These are phyloP conservation scores for Riptortus pedestris DNA, from an alignment of 1,140 invertebrate species.

Conservation along the genomic window DNA sequence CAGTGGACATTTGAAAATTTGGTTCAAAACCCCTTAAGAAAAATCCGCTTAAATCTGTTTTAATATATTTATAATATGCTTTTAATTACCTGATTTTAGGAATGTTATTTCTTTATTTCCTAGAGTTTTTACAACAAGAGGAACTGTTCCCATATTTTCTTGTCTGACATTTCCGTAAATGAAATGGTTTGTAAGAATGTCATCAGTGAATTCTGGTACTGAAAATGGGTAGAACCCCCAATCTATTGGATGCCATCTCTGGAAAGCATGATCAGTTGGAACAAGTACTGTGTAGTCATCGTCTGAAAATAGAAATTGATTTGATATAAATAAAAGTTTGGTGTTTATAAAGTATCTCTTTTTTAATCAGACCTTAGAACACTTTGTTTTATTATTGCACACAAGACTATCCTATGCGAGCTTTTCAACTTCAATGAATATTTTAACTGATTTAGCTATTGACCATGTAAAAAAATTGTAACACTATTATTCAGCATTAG, in stretches of 20 bases:
- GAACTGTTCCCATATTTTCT: constrained; percentile 41
- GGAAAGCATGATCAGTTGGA: constrained; percentile 52
- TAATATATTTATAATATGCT: too few species aligned
- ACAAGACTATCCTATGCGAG: too few species aligned
- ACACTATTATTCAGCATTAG: too few species aligned
- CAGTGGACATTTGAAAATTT: too few species aligned
- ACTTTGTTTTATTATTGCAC: not conserved
- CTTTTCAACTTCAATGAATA: too few species aligned
- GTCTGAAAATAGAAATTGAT: constrained; percentile 36
- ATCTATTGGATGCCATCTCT: constrained; percentile 54
- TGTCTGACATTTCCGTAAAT: constrained; percentile 46
- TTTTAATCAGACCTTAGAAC: not conserved
- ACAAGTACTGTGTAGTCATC: constrained; percentile 51
- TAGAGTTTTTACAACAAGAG: constrained; percentile 39
- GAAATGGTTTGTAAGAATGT: constrained; percentile 50
- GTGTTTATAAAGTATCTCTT: not conserved
- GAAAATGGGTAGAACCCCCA: constrained; percentile 59
- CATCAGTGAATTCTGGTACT: constrained; percentile 52
- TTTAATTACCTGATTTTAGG: constrained; percentile 45
- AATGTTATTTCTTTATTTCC: constrained; percentile 46
- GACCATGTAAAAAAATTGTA: too few species aligned
- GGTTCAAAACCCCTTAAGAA: too few species aligned
- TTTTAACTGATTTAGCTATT: too few species aligned
- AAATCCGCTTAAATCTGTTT: too few species aligned
- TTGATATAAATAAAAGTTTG: constrained; percentile 29